A percentile compares a stretch with the other conserved stretches of the same genome.
phyloP scores from a whole-genome alignment of 2,888 invertebrate genomes.

The Ophion ellenae region DNA sequence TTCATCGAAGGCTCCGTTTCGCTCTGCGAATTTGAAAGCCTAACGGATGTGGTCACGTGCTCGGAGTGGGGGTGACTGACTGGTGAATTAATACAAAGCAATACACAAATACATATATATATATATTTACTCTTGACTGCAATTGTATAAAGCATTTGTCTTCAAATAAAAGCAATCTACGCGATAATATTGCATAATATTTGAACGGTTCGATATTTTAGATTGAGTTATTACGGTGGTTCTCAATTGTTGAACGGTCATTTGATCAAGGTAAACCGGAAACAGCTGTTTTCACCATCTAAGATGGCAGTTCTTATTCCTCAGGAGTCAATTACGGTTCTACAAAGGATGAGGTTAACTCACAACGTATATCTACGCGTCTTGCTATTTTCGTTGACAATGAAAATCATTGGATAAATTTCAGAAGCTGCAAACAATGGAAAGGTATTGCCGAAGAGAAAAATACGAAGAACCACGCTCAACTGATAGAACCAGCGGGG shows the following conservation, averaged over 20 bases:
- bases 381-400: not conserved
- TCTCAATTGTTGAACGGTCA: not conserved
- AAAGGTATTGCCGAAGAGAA: slow-evolving; percentile 68
- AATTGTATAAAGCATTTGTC: not conserved
- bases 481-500: slow-evolving; percentile 47
- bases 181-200: not conserved
- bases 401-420: not conserved
- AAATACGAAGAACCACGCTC: slow-evolving; percentile 60
- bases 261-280: slow-evolving; percentile 21
- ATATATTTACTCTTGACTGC: not conserved
- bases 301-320: slow-evolving; percentile 62
- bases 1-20: slow-evolving; percentile 64
- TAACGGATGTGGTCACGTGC: slow-evolving; percentile 75
- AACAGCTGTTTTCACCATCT: slow-evolving; percentile 56
- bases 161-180: not conserved
- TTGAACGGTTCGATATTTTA: not conserved
- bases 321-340: slow-evolving; percentile 7
- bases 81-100: slow-evolving; percentile 56
- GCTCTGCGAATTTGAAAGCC: slow-evolving; percentile 74
- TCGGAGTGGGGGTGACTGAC: slow-evolving; percentile 66
- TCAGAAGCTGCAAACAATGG: slow-evolving; percentile 66
- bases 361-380: slow-evolving; percentile 31
- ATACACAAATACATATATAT: not conserved
- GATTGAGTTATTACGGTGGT: not conserved
- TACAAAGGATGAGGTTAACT: slow-evolving; percentile 65